Conservation (phyloP, 2,113 vertebrate genomes). For the Tenebrosternarchus preto region DNA sequence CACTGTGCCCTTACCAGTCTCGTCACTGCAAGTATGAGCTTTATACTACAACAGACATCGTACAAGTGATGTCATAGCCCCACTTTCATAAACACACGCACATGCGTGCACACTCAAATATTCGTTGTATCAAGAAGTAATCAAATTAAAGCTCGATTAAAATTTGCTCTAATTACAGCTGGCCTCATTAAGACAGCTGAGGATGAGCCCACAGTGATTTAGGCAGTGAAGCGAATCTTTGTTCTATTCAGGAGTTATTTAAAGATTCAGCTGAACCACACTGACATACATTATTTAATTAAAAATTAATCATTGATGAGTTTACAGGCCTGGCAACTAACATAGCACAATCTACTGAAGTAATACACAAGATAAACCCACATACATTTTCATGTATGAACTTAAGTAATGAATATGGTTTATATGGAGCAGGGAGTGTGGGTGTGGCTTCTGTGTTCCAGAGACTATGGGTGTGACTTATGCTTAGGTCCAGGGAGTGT, state of each 20-base stretch:
- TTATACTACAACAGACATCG: not conserved
- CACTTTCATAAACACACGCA: constrained; percentile 15
- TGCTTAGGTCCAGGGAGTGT: too few relatives aligned
- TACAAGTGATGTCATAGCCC: not conserved
- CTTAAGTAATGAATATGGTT: too few relatives aligned
- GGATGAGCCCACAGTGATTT: constrained; percentile 37
- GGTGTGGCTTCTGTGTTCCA: too few relatives aligned
- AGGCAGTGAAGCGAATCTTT: constrained; percentile 25
- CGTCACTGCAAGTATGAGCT: not conserved
- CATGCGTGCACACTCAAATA: constrained; percentile 30
- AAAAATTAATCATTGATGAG: constrained; percentile 36
- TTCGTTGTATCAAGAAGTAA: constrained; percentile 37
- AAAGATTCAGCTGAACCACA: constrained; percentile 44
- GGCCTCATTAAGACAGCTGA: constrained; percentile 43
- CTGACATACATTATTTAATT: constrained; percentile 43
- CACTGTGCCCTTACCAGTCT: not conserved
- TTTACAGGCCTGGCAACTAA: constrained; percentile 21
- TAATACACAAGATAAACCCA: not conserved
- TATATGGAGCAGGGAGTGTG: too few relatives aligned
- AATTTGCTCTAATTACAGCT: constrained; percentile 45
- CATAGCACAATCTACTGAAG: not conserved
- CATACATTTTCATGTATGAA: not conserved
- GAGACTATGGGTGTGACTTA: too few relatives aligned
- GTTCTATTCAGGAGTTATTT: constrained; percentile 45
- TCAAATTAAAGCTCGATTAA: constrained; percentile 43